Base-by-base conservation (phyloP, 2,113 vertebrate species). In the Pipa parva region DNA sequence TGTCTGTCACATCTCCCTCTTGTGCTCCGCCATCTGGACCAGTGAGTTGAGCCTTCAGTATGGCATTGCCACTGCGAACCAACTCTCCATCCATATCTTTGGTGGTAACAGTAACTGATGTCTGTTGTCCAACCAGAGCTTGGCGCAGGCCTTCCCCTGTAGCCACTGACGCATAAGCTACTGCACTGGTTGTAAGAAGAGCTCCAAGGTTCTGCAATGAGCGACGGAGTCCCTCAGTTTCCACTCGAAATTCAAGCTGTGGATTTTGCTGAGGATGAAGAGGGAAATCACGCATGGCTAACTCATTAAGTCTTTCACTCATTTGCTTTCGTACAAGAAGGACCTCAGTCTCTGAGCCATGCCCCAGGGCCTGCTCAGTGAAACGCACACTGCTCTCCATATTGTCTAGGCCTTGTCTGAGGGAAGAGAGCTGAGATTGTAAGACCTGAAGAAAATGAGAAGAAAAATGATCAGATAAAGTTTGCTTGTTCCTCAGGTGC, bases 301-400 rank as follows among this genome's bases (percentile, higher is more conserved):
- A 77, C 18, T 88, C 92, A 0, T 88, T 85, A 78, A 99, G 90
- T 25, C 93, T 81, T 84, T 98, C 96, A 0, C 91, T 84, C 94
- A 99, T 95, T 82, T 99, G 95, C 78, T 99, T 99, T 45, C 90
- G 87, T 37, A 98, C 94, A 67, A 99, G 62, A 63, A 99, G 84
- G 54, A 98, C 94, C 79, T 98, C 96, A 0, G 92, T 90, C 45
- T 92, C 93, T 0, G 90, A 92, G 68, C 96, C 96, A 2, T 96
- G 92, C 74, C 87, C 90, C 78, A 99, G 88, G 0, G 96, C 95
- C 81, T 96, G 94, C 80, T 97, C 94, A 0, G 96, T 93, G 60
- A 98, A 97, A 55, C 87, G 90, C 76, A 92, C 94, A 81, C 96
- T 97, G 80, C 91, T 97, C 77, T 92, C 88, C 69, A 99, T 97